Conservation (phyloP, 2,888 invertebrate genomes). For the Mythimna impura region DNA sequence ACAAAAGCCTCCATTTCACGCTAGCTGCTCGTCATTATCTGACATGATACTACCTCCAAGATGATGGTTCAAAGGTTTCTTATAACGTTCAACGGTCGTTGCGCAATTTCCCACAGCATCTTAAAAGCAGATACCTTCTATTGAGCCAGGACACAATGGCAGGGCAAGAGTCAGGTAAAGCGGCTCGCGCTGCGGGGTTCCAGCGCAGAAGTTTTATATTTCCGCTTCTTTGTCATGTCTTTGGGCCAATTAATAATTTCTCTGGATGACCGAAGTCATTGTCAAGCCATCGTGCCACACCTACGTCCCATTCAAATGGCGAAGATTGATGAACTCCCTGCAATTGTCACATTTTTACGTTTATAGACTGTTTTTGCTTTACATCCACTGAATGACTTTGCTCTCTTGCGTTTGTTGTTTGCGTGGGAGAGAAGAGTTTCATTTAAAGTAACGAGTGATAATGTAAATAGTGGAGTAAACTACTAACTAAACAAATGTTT, state of each 20-base stretch:
- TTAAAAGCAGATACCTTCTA: conserved; percentile 87
- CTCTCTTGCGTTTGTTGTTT: conserved; percentile 39
- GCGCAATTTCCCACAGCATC: conserved; percentile 89
- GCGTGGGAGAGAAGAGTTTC: conserved; percentile 35
- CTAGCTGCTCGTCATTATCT: conserved; percentile 71
- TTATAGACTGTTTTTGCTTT: conserved; percentile 85
- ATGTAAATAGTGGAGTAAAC: conserved; percentile 39
- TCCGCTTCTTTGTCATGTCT: conserved; percentile 89
- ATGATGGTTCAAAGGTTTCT: conserved; percentile 77
- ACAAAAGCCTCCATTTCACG: conserved; percentile 72
- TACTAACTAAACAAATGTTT: conserved; percentile 31
- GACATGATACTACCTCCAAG: conserved; percentile 78
- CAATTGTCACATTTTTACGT: conserved; percentile 87
- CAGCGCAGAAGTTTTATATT: conserved; percentile 89
- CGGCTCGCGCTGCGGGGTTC: conserved; percentile 86
- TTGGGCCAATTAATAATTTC: conserved; percentile 89
- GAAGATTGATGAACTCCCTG: conserved; percentile 89
- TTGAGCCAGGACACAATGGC: conserved; percentile 85
- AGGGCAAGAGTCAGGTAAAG: conserved; percentile 90
- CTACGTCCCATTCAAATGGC: conserved; percentile 81
- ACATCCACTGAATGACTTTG: conserved; percentile 76
- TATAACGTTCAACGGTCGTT: conserved; percentile 80
- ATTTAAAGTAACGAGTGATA: conserved; percentile 35
- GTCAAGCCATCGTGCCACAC: conserved; percentile 79
- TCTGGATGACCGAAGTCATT: conserved; percentile 89